These are phyloP conservation scores for Drosophila subquinaria DNA, from an alignment of 2,888 invertebrate genomes.

Conservation along the genomic window DNA sequence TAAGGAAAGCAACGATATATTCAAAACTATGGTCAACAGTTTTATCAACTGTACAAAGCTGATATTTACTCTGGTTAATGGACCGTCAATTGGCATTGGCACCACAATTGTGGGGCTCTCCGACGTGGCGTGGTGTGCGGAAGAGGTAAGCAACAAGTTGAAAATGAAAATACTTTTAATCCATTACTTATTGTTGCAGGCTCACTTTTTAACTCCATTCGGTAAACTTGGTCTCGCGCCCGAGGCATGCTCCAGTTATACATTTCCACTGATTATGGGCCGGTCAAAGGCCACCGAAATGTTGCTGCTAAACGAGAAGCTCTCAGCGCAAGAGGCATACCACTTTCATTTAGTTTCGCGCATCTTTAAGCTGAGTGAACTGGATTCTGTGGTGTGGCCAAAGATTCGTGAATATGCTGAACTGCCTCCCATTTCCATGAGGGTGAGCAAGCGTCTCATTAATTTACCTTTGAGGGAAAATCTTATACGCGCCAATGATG, in stretches of 20 bases:
- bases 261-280: constrained; percentile 94
- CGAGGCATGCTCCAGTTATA: constrained; percentile 95
- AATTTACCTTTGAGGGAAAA: constrained; percentile 87
- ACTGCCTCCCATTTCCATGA: constrained; percentile 87
- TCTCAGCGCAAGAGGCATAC: constrained; percentile 92
- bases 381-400: constrained; percentile 88
- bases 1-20: constrained; percentile 67
- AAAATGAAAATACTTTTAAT: constrained; percentile 65
- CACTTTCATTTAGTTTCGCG: constrained; percentile 92
- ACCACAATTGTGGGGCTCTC: constrained; percentile 92
- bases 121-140: constrained; percentile 93
- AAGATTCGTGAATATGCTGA: constrained; percentile 87
- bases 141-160: constrained; percentile 31
- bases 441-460: constrained; percentile 90
- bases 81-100: constrained; percentile 95
- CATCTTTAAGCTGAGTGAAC: constrained; percentile 89
- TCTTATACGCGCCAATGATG: constrained; percentile 89
- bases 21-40: constrained; percentile 89
- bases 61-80: constrained; percentile 95
- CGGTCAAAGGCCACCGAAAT: constrained; percentile 90
- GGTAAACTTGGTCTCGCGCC: constrained; percentile 93
- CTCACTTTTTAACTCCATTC: constrained; percentile 96
- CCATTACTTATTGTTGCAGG: constrained; percentile 87
- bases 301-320: constrained; percentile 90
- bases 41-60: constrained; percentile 94